These are phyloP conservation scores for Chionoecetes opilio DNA, from an alignment of 1,140 invertebrate genomes.

Conservation along the genomic window DNA sequence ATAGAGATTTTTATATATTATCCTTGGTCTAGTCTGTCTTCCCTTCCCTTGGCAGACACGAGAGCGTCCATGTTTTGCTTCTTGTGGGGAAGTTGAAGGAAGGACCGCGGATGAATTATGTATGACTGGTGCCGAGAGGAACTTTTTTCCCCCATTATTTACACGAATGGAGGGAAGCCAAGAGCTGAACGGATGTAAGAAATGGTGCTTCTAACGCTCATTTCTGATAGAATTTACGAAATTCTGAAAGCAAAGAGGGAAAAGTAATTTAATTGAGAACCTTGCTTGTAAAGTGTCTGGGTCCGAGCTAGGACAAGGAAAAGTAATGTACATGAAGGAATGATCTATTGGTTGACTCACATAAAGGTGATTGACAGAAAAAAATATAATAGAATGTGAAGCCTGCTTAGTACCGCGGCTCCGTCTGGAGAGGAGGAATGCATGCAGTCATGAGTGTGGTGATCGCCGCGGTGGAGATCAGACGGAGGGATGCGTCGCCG, in stretches of 20 bases:
- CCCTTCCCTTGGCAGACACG: neutral
- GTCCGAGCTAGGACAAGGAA: neutral
- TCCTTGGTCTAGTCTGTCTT: neutral
- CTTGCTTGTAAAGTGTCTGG: neutral
- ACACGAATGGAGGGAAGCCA: constrained; percentile 1
- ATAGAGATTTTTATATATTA: too few species aligned
- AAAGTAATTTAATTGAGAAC: neutral
- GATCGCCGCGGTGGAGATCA: neutral
- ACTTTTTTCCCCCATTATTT: constrained; percentile 10
- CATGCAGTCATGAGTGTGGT: neutral
- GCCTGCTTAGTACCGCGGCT: neutral
- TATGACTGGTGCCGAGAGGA: constrained; percentile 11
- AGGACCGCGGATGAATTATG: neutral
- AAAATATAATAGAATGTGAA: neutral
- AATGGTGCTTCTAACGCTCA: neutral
- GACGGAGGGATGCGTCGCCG: neutral
- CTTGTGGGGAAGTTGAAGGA: neutral
- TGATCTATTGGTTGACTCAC: neutral
- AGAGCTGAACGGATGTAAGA: neutral
- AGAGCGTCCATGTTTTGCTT: neutral
- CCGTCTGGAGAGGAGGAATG: neutral
- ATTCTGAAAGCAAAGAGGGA: neutral
- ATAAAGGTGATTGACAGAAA: neutral
- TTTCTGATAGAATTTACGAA: neutral
- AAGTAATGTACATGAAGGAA: neutral